A percentile compares a stretch with the other conserved stretches of the same genome.
Conservation (phyloP, 2,888 invertebrate species). For the Melinaea marsaeus region DNA sequence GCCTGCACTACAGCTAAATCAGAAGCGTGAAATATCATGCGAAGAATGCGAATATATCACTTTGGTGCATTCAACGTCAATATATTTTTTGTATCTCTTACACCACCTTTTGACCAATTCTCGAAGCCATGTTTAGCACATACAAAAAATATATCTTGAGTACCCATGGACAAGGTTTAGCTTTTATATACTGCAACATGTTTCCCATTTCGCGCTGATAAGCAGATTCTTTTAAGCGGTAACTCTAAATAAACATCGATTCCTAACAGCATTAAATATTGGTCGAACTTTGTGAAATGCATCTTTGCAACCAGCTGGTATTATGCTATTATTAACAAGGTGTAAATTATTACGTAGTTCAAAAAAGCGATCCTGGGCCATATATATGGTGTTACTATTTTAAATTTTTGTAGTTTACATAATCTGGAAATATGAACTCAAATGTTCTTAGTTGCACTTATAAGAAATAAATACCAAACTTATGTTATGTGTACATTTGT, state of each 20-base stretch:
- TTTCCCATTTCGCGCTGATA: no score
- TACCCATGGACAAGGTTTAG: conserved; percentile 36
- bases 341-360: conserved; percentile 22
- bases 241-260: conserved; percentile 34
- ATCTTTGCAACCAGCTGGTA: conserved; percentile 31
- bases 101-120: no score
- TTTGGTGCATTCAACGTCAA: conserved; percentile 34
- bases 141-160: conserved; percentile 34
- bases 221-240: no score
- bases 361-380: no score
- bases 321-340: conserved; percentile 32
- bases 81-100: conserved; percentile 33
- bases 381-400: no score
- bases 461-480: no score
- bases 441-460: no score
- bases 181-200: conserved; percentile 33
- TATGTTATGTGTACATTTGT: no score
- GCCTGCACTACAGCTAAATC: conserved; percentile 35
- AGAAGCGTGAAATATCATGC: conserved; percentile 38
- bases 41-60: conserved; percentile 41
- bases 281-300: conserved; percentile 36
- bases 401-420: no score
- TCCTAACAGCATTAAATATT: conserved; percentile 35
- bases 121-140: conserved; percentile 37
- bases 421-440: no score